A percentile compares a stretch with the other conserved stretches of the same genome.
Conservation (phyloP, 2,888 invertebrate species). For the Dasysyrphus tricinctus region DNA sequence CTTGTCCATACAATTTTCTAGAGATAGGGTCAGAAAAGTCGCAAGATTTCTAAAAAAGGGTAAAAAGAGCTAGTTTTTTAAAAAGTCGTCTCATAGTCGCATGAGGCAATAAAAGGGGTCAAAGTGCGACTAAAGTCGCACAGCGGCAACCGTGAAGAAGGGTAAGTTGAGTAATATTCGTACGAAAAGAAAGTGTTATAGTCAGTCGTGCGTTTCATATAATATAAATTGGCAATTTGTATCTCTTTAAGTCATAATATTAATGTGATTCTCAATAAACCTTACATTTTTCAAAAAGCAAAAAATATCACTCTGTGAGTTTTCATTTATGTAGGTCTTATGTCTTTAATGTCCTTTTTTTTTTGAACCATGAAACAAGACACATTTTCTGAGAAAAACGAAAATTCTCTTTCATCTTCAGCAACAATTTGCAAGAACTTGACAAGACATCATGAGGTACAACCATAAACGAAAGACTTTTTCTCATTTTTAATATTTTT, state of each 20-base stretch:
- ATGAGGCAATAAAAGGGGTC: too few relatives aligned
- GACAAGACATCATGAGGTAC: constrained; percentile 3
- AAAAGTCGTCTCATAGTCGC: too few relatives aligned
- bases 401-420: constrained; percentile 17
- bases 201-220: background rate
- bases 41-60: too few relatives aligned
- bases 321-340: background rate
- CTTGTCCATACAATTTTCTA: too few relatives aligned
- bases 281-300: background rate
- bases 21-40: too few relatives aligned
- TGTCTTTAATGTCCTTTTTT: background rate
- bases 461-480: background rate
- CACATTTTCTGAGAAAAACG: background rate
- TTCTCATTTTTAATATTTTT: constrained; percentile 7
- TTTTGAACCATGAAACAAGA: background rate
- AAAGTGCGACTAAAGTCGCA: too few relatives aligned
- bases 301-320: background rate
- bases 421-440: constrained; percentile 22
- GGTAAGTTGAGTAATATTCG: too few relatives aligned
- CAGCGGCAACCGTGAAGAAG: too few relatives aligned
- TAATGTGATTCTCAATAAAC: background rate
- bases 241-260: background rate
- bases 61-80: too few relatives aligned
- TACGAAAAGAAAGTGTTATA: background rate
- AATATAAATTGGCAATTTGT: constrained; percentile 5